Base-by-base conservation (phyloP, 2,888 invertebrate species). In the Coenonympha arcania region DNA sequence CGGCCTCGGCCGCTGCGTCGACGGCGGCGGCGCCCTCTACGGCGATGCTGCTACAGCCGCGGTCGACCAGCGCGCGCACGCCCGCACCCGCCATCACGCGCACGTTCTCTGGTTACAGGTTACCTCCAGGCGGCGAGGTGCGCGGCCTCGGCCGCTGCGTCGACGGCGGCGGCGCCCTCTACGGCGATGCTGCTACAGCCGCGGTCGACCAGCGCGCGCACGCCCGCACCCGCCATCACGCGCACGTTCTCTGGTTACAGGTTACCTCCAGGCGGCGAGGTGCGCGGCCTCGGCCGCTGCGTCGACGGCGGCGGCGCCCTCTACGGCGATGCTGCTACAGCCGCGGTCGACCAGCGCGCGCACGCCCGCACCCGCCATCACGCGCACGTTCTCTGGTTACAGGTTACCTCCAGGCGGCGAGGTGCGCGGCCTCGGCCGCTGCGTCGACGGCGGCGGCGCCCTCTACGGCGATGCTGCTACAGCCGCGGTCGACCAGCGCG, bases 131-230 rank as follows among this genome's bases (percentile, higher is more conserved):
- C 71, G 0, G 89, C 88, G 1, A 92, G 80, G 16, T 79, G 71
- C 2, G 90, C 88, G 1, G 90, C 92, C 76, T 92, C 92, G 1
- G 91, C 91, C 2, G 91, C 90, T 57, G 91, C 90, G 71, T 89
- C 89, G 4, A 90, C 84, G 61, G 84, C 84, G 0, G 77, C 83
- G 61, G 87, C 85, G 0, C 87, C 75, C 67, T 92, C 92, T 42
- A 92, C 87, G n/a, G 39, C 73, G 4, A 73, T 52, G 37, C 3
- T 13, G 0, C n/a, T 44, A 52, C 65, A 62, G 44, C 79, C 76
- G 5, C 79, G 77, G 39, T 28, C 24, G 43, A 48, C 39, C 54
- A 83, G 59, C 56, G 54, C 56, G 0, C 54, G 50, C 55, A 82
- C 81, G 1, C 76, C 83, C 11, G 80, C 77, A 13, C 83, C 83